phyloP scores from a whole-genome alignment of 2,113 vertebrate species.

The Porphyrio hochstetteri region DNA sequence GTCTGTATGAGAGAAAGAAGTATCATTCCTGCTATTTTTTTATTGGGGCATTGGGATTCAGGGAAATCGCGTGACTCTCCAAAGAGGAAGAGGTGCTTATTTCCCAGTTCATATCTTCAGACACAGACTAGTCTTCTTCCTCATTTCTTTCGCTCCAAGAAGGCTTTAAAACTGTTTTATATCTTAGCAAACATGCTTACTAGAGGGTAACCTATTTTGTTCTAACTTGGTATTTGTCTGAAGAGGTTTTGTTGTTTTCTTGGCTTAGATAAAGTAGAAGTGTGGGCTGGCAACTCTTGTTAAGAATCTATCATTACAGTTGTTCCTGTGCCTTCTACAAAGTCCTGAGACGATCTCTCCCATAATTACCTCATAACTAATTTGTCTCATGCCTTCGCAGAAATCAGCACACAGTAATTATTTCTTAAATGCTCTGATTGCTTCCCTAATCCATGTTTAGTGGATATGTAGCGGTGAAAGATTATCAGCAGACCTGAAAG shows the following conservation, averaged over 20 bases:
- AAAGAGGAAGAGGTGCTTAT: background rate
- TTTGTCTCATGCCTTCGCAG: background rate
- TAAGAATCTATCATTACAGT: background rate
- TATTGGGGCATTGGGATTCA: background rate
- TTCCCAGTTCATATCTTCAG: background rate
- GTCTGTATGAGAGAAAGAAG: background rate
- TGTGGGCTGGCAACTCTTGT: background rate
- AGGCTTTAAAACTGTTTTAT: background rate
- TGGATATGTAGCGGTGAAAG: background rate
- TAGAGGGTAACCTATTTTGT: background rate
- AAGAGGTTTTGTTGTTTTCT: background rate
- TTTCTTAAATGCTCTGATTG: background rate
- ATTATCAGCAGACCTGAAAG: background rate
- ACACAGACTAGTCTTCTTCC: background rate
- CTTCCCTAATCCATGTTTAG: background rate
- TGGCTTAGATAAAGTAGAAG: background rate
- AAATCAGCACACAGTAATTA: background rate
- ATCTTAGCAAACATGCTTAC: background rate
- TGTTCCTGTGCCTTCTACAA: background rate
- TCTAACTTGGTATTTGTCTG: background rate
- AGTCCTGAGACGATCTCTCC: background rate
- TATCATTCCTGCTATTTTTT: background rate
- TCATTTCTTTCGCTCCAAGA: background rate
- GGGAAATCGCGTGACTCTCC: background rate
- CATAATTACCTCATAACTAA: background rate